Evolutionary conservation across 2,113 vertebrate species (phyloP).

Genomic region (Ursus arctos): DNA sequence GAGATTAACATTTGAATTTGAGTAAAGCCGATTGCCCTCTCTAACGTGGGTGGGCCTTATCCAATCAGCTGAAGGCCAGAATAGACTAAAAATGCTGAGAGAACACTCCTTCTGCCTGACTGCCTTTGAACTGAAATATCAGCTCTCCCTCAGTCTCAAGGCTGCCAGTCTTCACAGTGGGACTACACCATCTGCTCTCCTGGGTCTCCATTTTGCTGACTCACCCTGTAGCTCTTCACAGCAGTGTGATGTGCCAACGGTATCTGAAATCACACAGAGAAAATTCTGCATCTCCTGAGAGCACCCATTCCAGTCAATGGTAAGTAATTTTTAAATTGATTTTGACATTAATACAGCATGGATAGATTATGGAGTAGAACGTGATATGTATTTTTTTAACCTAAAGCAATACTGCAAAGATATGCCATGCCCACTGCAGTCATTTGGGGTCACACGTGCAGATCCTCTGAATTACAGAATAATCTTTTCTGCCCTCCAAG

Average conservation of each 20-base stretch:
- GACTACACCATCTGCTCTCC: neutral
- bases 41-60: neutral
- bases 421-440: neutral
- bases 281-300: neutral
- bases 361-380: neutral
- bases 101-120: neutral
- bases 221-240: neutral
- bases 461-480: neutral
- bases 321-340: neutral
- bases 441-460: neutral
- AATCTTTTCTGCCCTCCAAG: neutral
- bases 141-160: neutral
- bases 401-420: neutral
- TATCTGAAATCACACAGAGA: neutral
- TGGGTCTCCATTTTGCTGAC: neutral
- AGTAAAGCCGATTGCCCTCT: neutral
- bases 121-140: neutral
- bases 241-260: neutral
- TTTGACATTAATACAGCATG: neutral
- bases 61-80: neutral
- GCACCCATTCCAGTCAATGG: neutral
- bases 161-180: neutral
- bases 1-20: neutral
- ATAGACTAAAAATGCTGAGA: neutral
- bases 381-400: neutral